Evolutionary conservation across 1,140 invertebrate genomes (phyloP).

Genomic region (Holotrichia oblita): DNA sequence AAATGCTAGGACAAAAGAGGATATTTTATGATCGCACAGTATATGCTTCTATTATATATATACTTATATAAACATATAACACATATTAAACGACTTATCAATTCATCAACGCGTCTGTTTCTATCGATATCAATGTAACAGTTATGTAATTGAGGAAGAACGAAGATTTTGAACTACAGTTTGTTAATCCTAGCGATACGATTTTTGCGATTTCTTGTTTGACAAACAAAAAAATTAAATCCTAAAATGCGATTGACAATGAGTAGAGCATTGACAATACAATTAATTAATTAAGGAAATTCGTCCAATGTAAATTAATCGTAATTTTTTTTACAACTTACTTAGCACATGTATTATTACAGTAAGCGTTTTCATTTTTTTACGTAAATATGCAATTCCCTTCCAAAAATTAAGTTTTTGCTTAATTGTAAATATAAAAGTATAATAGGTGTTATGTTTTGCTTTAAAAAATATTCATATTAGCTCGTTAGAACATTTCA

Average conservation of each 20-base stretch:
- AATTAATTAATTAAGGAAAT: background rate
- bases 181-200: background rate
- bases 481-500: background rate
- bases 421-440: background rate
- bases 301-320: slow-evolving; percentile 5
- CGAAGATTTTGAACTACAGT: slow-evolving; percentile 31
- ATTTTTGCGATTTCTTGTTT: background rate
- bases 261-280: background rate
- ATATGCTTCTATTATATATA: background rate
- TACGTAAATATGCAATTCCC: background rate
- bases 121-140: slow-evolving; percentile 6
- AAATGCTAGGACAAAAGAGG: too few species aligned
- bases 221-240: slow-evolving; percentile 19
- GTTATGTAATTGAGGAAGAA: slow-evolving; percentile 20
- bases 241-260: slow-evolving; percentile 27
- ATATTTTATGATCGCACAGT: background rate
- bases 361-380: slow-evolving; percentile 27
- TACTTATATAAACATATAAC: slow-evolving; percentile 19
- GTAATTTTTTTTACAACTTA: background rate
- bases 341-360: slow-evolving; percentile 20
- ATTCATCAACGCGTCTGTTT: slow-evolving; percentile 22
- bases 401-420: background rate
- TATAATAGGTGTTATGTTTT: background rate
- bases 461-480: background rate
- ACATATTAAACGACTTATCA: slow-evolving; percentile 13